Conservation (phyloP, 2,113 vertebrate genomes). For the Cyphomyrus plagiostoma region DNA sequence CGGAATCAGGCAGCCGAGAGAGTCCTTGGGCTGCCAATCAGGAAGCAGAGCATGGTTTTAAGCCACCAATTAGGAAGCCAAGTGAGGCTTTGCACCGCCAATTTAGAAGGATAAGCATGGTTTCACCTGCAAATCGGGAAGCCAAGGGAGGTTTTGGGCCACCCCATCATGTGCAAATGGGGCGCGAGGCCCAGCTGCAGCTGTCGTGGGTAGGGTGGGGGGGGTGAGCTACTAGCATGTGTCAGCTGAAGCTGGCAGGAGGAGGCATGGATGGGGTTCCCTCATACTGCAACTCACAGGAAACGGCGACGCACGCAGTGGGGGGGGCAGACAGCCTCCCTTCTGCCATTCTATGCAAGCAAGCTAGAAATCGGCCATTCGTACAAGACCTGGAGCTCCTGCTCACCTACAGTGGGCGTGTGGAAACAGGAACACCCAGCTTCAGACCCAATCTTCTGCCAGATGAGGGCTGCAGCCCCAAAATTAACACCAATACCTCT, state of each 20-base stretch:
- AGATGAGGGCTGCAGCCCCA: background rate
- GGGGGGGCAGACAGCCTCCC: background rate
- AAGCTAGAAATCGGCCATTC: background rate
- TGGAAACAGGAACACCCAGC: background rate
- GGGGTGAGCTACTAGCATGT: background rate
- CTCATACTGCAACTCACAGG: background rate
- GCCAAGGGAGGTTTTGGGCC: background rate
- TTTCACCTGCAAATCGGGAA: background rate
- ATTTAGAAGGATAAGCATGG: background rate
- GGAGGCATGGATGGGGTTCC: background rate
- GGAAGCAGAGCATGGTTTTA: background rate
- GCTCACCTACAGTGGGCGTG: background rate
- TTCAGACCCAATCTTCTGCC: background rate
- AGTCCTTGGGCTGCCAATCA: background rate
- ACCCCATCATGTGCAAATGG: background rate
- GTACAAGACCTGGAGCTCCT: background rate
- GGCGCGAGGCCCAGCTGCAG: constrained; percentile 12
- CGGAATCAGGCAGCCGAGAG: background rate
- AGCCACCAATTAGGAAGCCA: too few species aligned
- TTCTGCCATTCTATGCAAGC: background rate
- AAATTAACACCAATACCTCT: background rate
- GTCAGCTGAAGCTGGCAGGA: constrained; percentile 20
- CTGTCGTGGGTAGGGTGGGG: constrained; percentile 4
- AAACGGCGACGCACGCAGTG: background rate
- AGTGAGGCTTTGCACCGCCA: too few species aligned